These are phyloP conservation scores for Galerucella calmariensis DNA, from an alignment of 2,888 invertebrate genomes.

Conservation along the genomic window DNA sequence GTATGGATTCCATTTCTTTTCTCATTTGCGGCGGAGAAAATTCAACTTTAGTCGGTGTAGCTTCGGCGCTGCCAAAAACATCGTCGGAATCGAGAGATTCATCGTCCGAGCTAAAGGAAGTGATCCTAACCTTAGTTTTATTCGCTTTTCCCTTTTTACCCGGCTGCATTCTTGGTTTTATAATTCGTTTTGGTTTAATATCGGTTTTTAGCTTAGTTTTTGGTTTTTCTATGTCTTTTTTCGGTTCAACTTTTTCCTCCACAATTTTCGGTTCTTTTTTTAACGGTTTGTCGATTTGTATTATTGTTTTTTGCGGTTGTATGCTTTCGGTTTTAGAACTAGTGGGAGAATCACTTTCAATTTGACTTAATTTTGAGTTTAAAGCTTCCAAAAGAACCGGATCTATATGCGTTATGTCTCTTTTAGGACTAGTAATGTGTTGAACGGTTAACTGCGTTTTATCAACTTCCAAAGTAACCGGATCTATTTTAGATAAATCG, in stretches of 20 bases:
- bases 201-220: conserved; percentile 70
- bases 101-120: conserved; percentile 81
- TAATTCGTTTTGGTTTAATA: conserved; percentile 72
- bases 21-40: conserved; percentile 82
- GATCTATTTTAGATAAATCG: conserved; percentile 79
- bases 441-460: conserved; percentile 72
- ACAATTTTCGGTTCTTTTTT: conserved; percentile 46
- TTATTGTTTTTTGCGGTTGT: conserved; percentile 58
- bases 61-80: conserved; percentile 81
- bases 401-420: conserved; percentile 79
- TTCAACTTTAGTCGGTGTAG: conserved; percentile 77
- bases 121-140: conserved; percentile 77
- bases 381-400: conserved; percentile 74
- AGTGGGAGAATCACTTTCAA: conserved; percentile 81
- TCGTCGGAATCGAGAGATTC: conserved; percentile 82
- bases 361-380: conserved; percentile 79
- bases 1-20: conserved; percentile 79
- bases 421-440: conserved; percentile 76
- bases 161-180: conserved; percentile 73
- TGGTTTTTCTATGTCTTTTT: conserved; percentile 55
- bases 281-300: conserved; percentile 50
- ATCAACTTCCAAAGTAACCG: conserved; percentile 77
- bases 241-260: conserved; percentile 53
- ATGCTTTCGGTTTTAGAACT: conserved; percentile 80
- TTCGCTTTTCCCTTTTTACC: conserved; percentile 70